phyloP scores from a whole-genome alignment of 1,140 invertebrate genomes.

The Xylocopa sonorina region DNA sequence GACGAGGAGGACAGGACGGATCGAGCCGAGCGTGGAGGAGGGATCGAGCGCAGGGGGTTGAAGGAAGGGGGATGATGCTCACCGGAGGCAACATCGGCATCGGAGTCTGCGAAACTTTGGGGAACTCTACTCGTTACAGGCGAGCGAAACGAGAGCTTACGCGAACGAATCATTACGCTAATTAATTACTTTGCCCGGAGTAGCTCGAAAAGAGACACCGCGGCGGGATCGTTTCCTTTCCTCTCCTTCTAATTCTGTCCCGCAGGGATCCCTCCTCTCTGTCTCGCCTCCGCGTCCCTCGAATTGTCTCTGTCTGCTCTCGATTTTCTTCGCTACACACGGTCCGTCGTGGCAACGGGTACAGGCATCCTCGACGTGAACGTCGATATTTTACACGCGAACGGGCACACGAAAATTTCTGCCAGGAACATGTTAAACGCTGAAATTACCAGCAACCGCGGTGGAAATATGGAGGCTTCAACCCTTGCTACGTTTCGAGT shows the following conservation, averaged over 20 bases:
- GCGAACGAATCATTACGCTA: slow-evolving; percentile 76
- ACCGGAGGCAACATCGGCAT: slow-evolving; percentile 48
- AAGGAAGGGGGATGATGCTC: background rate
- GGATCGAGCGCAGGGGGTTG: background rate
- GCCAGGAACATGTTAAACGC: slow-evolving; percentile 18
- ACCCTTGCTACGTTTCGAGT: background rate
- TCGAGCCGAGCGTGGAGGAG: background rate
- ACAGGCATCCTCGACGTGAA: background rate
- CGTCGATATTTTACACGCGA: slow-evolving; percentile 5
- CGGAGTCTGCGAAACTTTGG: slow-evolving; percentile 67
- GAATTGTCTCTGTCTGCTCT: background rate
- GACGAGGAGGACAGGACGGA: background rate
- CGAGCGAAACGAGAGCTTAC: slow-evolving; percentile 63
- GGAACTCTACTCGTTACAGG: slow-evolving; percentile 70
- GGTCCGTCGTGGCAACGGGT: background rate
- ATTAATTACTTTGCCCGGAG: slow-evolving; percentile 72
- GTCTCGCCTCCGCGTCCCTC: background rate
- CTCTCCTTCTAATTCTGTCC: background rate
- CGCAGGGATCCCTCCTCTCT: background rate
- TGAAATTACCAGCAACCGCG: slow-evolving; percentile 20
- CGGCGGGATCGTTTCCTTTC: slow-evolving; percentile 22
- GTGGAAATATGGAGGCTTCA: background rate
- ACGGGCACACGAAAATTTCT: background rate
- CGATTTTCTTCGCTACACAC: background rate
- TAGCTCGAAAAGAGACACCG: slow-evolving; percentile 54